Base-by-base conservation (phyloP, 2,113 vertebrate genomes). In the Coregonus clupeaformis region DNA sequence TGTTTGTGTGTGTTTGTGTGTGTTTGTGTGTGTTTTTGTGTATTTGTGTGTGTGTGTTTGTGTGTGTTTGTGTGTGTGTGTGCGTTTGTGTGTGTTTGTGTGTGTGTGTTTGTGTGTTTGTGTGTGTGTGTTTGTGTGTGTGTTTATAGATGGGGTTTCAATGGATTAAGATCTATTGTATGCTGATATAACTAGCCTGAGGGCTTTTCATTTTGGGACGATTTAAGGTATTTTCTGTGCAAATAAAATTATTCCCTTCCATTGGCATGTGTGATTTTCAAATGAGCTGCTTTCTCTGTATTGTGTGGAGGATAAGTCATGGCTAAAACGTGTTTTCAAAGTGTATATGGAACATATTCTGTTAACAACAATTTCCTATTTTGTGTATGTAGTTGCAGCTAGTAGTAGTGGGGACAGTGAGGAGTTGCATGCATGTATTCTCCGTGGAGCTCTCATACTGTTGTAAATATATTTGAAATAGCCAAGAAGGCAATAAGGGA, bases 121-220 rank as follows among this genome's bases (percentile, higher is more conserved):
- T n/a, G n/a, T n/a, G n/a, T n/a, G n/a, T 86, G 84, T 85, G 88
- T 74, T 85, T 80, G 77, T 65, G 84, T 70, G 36, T 84, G 85
- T 82, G 77, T 74, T 81, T 79, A 85, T 76, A 47, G 5, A 24
- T 81, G 88, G 86, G 64, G 64, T 78, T 94, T 92, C 93, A 93
- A 93, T 91, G 90, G 94, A 92, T 92, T 94, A 85, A 85, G 92
- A 89, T 87, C 93, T 93, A 94, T 94, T 94, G 93, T 95, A 91
- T 90, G 90, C 93, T 94, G 91, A 91, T 75, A 94, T 93, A 94
- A 94, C 82, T 91, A 86, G 87, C 93, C 92, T 91, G 88, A 88
- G 86, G 94, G 93, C 90, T 93, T 95, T 95, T 94, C 93, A 94
- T 96, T 95, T 94, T 77, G 89, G 90, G 91, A 86, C 84, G 92